phyloP scores from a whole-genome alignment of 2,797 vertebrate genomes.

The Buphagus erythrorhynchus region DNA sequence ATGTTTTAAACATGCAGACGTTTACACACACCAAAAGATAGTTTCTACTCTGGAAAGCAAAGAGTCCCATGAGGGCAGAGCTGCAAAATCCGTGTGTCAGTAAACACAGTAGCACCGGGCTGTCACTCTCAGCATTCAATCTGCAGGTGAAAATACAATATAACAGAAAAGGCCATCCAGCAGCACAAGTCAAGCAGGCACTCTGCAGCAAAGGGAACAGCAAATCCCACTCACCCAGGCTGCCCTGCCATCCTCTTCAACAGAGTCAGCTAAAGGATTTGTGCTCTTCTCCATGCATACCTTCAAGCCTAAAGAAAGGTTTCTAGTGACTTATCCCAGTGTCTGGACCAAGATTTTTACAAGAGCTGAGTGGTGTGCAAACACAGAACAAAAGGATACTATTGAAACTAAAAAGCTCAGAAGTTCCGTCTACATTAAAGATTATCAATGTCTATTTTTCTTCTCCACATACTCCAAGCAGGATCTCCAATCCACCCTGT shows the following conservation, averaged over 20 bases:
- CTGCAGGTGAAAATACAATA: not conserved
- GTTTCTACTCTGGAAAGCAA: constrained; percentile 18
- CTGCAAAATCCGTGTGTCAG: not conserved
- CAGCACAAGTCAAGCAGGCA: not conserved
- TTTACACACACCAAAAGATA: not conserved
- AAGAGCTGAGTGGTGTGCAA: not conserved
- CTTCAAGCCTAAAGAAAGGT: not conserved
- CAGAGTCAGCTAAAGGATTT: not conserved
- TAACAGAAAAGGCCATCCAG: not conserved
- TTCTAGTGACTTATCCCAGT: not conserved
- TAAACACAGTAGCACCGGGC: not conserved
- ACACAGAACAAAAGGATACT: not conserved
- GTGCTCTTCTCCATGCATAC: not conserved
- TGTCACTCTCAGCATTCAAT: not conserved
- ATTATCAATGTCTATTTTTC: not conserved
- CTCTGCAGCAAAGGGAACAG: not conserved
- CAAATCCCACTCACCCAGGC: constrained; percentile 10
- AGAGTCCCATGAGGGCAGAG: not conserved
- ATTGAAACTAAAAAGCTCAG: not conserved
- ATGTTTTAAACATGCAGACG: not conserved
- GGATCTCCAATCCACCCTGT: not conserved
- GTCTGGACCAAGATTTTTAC: not conserved
- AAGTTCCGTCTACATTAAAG: not conserved
- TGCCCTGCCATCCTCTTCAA: not conserved
- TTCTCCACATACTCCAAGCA: not conserved